Evolutionary conservation across 2,113 vertebrate genomes (phyloP).

Genomic region (Rhinopomastus cyanomelas): DNA sequence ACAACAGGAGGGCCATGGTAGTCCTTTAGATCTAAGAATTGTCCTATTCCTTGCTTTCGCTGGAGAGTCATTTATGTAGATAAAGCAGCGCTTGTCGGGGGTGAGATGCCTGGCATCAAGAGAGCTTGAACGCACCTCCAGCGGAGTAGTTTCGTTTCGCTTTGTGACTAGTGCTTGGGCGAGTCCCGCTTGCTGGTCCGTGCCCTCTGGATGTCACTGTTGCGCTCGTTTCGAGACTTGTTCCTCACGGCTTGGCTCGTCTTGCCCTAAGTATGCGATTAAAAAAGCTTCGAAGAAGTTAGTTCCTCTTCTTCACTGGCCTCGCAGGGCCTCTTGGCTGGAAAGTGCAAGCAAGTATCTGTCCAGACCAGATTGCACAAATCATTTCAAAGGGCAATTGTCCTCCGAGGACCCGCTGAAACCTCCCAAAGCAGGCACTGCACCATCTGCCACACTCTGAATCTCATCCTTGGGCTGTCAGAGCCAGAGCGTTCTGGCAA

Average conservation of each 20-base stretch:
- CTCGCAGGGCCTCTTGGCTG: background rate
- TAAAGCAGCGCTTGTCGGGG: background rate
- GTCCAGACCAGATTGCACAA: background rate
- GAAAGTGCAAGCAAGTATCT: background rate
- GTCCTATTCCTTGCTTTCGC: background rate
- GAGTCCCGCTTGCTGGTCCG: background rate
- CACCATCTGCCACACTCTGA: background rate
- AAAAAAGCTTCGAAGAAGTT: constrained; percentile 1
- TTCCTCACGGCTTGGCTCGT: background rate
- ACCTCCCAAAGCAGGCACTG: background rate
- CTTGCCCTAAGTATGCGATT: background rate
- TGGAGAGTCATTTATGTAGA: background rate
- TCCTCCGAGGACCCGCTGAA: background rate
- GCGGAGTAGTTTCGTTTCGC: background rate
- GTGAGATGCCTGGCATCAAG: background rate
- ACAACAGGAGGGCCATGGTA: background rate
- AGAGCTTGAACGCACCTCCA: background rate
- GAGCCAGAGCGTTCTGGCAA: background rate
- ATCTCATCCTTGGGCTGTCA: background rate
- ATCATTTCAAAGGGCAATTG: background rate
- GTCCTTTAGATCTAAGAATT: background rate
- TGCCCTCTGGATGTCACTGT: constrained; percentile 61
- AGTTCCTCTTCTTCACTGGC: background rate
- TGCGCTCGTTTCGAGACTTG: constrained; percentile 22
- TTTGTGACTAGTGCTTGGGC: background rate